Percentiles rank a stretch among this genome's conserved stretches.
phyloP scores from a whole-genome alignment of 2,797 vertebrate species.

The Xenops minutus region DNA sequence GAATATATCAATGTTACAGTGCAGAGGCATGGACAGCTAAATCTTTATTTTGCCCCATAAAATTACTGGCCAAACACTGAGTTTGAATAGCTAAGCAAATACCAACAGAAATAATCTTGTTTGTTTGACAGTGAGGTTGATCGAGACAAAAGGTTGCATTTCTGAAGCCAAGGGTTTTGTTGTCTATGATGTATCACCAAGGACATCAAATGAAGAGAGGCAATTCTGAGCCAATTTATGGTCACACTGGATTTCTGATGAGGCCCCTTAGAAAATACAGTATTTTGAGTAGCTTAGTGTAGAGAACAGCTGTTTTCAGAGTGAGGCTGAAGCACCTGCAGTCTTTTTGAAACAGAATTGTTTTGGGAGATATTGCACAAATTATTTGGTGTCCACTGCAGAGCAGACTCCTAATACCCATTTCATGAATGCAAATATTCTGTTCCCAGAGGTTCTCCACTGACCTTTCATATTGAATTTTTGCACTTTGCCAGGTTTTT shows the following conservation, averaged over 20 bases:
- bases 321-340: not conserved
- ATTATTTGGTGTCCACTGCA: not conserved
- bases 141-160: not conserved
- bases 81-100: not conserved
- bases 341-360: not conserved
- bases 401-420: not conserved
- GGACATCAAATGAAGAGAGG: not conserved
- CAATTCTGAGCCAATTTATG: not conserved
- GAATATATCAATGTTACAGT: not conserved
- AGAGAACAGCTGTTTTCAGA: not conserved
- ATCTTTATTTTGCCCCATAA: not conserved
- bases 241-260: not conserved
- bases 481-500: not conserved
- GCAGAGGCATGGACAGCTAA: not conserved
- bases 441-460: not conserved
- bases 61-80: not conserved
- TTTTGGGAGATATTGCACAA: not conserved
- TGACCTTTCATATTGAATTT: not conserved
- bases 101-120: not conserved
- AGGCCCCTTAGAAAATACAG: not conserved
- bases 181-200: not conserved
- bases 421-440: constrained; percentile 21
- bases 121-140: not conserved
- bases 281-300: not conserved
- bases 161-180: not conserved